These are phyloP conservation scores for Bubo scandiacus DNA, from an alignment of 2,113 vertebrate species.

Conservation along the genomic window DNA sequence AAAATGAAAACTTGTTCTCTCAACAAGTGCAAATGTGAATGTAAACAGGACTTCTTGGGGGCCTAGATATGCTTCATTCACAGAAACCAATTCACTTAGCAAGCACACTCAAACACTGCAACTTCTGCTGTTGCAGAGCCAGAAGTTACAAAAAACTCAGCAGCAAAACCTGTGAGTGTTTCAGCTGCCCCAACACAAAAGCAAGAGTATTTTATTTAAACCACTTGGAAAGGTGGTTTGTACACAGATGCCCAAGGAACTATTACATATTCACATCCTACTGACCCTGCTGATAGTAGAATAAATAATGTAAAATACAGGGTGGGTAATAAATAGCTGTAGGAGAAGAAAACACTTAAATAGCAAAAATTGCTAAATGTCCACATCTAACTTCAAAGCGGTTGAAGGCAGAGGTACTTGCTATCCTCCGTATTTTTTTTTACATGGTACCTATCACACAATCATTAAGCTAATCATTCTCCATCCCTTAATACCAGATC, in stretches of 20 bases:
- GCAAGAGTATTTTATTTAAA: neutral
- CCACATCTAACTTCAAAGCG: neutral
- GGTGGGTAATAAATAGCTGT: neutral
- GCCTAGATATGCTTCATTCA: neutral
- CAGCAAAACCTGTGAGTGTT: neutral
- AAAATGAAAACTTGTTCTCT: neutral
- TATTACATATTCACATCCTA: neutral
- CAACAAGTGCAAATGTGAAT: neutral
- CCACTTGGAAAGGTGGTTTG: neutral
- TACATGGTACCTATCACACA: neutral
- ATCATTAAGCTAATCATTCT: neutral
- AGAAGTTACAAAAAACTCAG: conserved; percentile 3
- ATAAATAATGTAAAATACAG: neutral
- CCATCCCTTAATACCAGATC: neutral
- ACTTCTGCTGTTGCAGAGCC: neutral
- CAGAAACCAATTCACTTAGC: neutral
- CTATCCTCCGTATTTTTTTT: neutral
- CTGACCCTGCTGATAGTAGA: neutral
- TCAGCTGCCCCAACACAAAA: neutral
- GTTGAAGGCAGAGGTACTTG: neutral
- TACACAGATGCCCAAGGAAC: neutral
- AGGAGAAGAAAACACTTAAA: neutral
- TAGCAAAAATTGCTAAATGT: neutral
- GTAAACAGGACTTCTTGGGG: neutral
- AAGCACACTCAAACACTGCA: neutral